phyloP scores from a whole-genome alignment of 2,113 vertebrate genomes.

The Stegostoma tigrinum region DNA sequence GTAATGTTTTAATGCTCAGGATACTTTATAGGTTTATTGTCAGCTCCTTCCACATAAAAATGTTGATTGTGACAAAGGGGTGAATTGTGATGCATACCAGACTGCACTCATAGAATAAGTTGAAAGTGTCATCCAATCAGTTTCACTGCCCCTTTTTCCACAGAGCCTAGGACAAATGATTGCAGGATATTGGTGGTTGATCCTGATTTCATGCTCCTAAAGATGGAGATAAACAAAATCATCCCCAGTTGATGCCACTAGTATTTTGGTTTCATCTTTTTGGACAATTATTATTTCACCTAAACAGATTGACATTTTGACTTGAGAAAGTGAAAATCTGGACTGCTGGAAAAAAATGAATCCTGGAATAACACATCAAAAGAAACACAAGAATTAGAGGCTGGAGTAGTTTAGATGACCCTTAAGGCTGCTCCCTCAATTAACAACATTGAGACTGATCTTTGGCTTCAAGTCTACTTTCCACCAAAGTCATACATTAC shows the following conservation, averaged over 20 bases:
- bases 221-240: neutral
- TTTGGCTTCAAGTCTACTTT: no score
- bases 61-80: neutral
- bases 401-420: no score
- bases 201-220: neutral
- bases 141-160: no score
- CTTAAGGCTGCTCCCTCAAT: no score
- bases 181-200: no score
- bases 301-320: neutral
- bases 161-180: no score
- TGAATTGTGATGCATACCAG: neutral
- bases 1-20: neutral
- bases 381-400: no score
- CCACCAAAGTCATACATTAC: no score
- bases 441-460: no score
- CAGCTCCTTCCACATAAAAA: neutral
- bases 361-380: neutral
- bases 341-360: neutral
- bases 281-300: neutral
- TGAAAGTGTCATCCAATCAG: no score
- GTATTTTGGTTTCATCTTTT: neutral
- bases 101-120: neutral
- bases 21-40: neutral
- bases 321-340: neutral
- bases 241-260: neutral